phyloP scores from a whole-genome alignment of 2,797 vertebrate species.

The Chloroceryle amazona region DNA sequence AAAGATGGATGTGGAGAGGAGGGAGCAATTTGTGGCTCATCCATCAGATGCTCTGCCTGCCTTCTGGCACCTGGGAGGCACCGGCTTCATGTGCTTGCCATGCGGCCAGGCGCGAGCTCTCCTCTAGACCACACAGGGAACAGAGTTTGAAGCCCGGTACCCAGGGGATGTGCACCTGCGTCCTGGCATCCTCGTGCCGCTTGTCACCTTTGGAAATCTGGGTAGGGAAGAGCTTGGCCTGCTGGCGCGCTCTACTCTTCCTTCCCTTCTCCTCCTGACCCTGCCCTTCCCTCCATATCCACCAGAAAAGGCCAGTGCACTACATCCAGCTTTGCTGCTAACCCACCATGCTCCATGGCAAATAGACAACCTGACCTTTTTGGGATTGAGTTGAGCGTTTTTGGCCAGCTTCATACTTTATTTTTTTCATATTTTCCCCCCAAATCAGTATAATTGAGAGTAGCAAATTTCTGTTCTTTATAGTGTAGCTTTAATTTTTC shows the following conservation, averaged over 20 bases:
- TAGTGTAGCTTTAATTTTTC: constrained; percentile 74
- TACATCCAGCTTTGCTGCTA: constrained; percentile 65
- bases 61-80: background rate
- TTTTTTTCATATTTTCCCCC: background rate
- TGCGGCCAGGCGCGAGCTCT: background rate
- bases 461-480: constrained; percentile 67
- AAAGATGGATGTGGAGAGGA: background rate
- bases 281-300: background rate
- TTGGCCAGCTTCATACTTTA: background rate
- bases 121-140: rapidly evolving
- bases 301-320: constrained; percentile 38
- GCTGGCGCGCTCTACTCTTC: background rate
- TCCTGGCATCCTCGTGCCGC: background rate
- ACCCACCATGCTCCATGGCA: constrained; percentile 48
- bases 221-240: background rate
- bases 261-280: background rate
- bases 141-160: background rate
- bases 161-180: rapidly evolving
- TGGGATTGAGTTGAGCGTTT: constrained; percentile 40
- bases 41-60: background rate
- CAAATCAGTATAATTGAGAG: constrained; percentile 58
- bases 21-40: background rate
- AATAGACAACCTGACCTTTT: constrained; percentile 34
- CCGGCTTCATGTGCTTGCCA: background rate
- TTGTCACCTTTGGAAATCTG: background rate